Base-by-base conservation (phyloP, 2,888 invertebrate genomes). In the Sarcophaga caerulescens region DNA sequence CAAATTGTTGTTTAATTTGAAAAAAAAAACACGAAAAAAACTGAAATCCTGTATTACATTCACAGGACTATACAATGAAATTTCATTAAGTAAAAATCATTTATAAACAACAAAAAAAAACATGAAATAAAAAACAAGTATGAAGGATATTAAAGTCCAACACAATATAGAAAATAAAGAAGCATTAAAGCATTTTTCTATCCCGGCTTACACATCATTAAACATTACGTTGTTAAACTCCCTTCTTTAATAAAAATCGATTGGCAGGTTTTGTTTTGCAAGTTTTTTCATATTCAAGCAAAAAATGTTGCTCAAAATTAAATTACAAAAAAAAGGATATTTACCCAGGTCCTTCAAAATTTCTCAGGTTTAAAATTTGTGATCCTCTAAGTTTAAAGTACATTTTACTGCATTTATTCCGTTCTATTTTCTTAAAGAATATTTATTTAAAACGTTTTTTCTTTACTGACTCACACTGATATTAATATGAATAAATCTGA, bases 131-230 rank as follows among this genome's bases (percentile, higher is more conserved):
- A 35, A 35, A 35, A 35, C 35, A 10, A 35, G 35, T 2, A 17
- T 4, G 57, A 83, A 45, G 47, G 63, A 73, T 80, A 77, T 83
- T 83, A 69, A 77, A 81, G 73, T 75, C 35, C 35, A 35, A 35
- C 3, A 35, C 35, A 77, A 69, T 62, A 35, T 21, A 62, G 19
- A 68, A 63, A 45, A 65, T 77, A 47, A 78, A 66, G 63, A 68
- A 59, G 65, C 17, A 14, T 59, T 45, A 68, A 65, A 14, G 52
- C 5, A 44, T 35, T 66, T 25, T 71, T 57, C 47, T 81, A 57
- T 68, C 47, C 0, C 59, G 57, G 12, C 52, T 81, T 85, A 45
- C 78, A 66, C 69, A 70, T 57, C 82, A 85, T 73, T 79, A 68
- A 78, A 35, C 44, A 44, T 63, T 69, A 57, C 73, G 23, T 77